These are phyloP conservation scores for Luffia ferchaultella DNA, from an alignment of 2,888 invertebrate genomes.

Conservation along the genomic window DNA sequence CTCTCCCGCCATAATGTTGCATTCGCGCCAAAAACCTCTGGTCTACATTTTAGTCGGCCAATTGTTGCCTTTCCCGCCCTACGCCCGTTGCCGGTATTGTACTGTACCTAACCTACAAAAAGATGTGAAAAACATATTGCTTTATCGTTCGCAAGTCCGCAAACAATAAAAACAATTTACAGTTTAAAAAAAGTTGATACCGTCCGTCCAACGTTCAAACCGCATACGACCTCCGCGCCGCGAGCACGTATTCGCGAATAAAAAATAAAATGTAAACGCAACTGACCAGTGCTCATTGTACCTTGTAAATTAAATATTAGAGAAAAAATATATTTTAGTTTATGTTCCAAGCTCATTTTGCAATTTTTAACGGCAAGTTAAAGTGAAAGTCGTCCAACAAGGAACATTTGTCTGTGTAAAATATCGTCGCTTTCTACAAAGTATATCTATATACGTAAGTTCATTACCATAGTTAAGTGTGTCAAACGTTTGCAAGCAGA, in stretches of 20 bases:
- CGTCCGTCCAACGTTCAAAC: conserved; percentile 20
- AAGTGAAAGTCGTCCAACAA: too few relatives aligned
- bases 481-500: too few relatives aligned
- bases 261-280: conserved; percentile 35
- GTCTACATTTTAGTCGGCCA: too few relatives aligned
- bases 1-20: not conserved
- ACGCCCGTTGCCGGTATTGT: not conserved
- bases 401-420: too few relatives aligned
- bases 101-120: not conserved
- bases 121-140: too few relatives aligned
- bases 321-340: not conserved
- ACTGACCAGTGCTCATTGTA: conserved; percentile 34
- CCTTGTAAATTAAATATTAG: not conserved
- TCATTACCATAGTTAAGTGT: too few relatives aligned
- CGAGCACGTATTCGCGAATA: conserved; percentile 29
- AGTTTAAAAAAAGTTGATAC: not conserved
- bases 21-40: not conserved
- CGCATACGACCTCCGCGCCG: conserved; percentile 31
- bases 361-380: too few relatives aligned
- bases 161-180: not conserved
- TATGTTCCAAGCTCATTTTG: not conserved
- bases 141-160: not conserved
- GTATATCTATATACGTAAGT: too few relatives aligned
- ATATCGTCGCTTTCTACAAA: too few relatives aligned
- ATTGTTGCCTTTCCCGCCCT: not conserved